A percentile compares a stretch with the other conserved stretches of the same genome.
Evolutionary conservation across 2,888 invertebrate species (phyloP).

Genomic region (Campaea margaritaria): DNA sequence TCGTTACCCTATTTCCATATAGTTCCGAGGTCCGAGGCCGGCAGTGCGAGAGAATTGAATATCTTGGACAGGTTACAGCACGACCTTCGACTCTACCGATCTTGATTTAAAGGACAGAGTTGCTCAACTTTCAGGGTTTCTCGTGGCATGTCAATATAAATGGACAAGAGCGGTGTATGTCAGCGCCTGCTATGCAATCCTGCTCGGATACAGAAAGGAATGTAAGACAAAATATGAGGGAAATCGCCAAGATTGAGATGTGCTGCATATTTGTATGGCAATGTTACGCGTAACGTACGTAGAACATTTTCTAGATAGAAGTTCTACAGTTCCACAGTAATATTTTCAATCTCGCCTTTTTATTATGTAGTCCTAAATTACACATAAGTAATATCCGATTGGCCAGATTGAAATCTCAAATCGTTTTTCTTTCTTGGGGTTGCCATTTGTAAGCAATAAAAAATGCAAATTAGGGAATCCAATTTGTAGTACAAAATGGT

Average conservation of each 20-base stretch:
- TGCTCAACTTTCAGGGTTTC: slow-evolving; percentile 20
- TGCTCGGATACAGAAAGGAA: slow-evolving; percentile 17
- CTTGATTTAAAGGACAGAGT: slow-evolving; percentile 26
- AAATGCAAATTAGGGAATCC: slow-evolving; percentile 65
- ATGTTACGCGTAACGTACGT: too few species aligned
- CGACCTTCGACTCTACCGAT: slow-evolving; percentile 24
- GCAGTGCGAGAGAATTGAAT: slow-evolving; percentile 53
- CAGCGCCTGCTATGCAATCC: slow-evolving; percentile 35
- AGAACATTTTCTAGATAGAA: too few species aligned
- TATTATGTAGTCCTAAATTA: background rate
- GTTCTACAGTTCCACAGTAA: too few species aligned
- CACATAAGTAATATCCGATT: slow-evolving; percentile 9
- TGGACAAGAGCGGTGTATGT: slow-evolving; percentile 37
- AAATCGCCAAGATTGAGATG: slow-evolving; percentile 9
- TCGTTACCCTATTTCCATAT: slow-evolving; percentile 54
- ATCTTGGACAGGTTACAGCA: slow-evolving; percentile 42
- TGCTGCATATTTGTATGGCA: slow-evolving; percentile 6
- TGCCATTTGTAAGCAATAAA: slow-evolving; percentile 63
- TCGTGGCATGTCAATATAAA: slow-evolving; percentile 43
- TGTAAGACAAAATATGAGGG: slow-evolving; percentile 26
- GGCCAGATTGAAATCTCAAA: slow-evolving; percentile 45
- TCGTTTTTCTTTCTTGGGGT: slow-evolving; percentile 49
- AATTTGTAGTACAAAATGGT: slow-evolving; percentile 62
- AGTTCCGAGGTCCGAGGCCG: slow-evolving; percentile 44
- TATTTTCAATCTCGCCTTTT: background rate